Base-by-base conservation (phyloP, 1,140 invertebrate species). In the Oryzaephilus surinamensis region DNA sequence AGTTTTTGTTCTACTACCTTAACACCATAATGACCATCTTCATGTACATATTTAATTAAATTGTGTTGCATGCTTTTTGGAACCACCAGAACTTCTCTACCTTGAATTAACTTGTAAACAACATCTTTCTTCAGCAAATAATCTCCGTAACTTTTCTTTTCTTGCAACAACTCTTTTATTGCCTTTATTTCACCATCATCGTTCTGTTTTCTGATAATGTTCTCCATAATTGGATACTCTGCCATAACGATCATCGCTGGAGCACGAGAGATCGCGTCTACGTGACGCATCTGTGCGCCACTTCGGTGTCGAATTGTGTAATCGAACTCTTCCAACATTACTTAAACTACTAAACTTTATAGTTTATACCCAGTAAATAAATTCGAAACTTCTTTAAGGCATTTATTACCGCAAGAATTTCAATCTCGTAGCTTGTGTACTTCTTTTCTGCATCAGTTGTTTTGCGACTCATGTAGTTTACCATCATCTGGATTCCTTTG, bases 381-480 rank as follows among this genome's bases (percentile, higher is more conserved):
- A 59, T 43, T 41, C 61, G 29, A 45, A 71, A 73, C 31, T 69
- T 63, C 32, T 65, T 56, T 4, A 74, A 46, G 1, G 64, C 65
- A 50, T 57, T 58, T 4, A 71, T 54, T 10, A 73, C 61, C 0
- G 69, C 66, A 16, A 74, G 45, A 15, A 60, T 60, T 54, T 74
- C 67, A 29, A 66, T 44, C 45, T 73, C 62, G 32, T 65, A 67
- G 32, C 57, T 63, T 4, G 43, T 48, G 37, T 67, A 72, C 21
- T 53, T 55, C 30, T 45, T 21, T 47, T 62, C 41, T 14, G 45
- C 28, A n/a, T 24, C 13, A 7, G 44, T 43, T 16, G 50, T 48
- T 21, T 52, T 52, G 10, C 21, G 40, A 43, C 70, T 64, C 54
- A 50, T 57, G 35, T 45, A 47, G 55, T 33, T 56, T 45, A 34